phyloP scores from a whole-genome alignment of 2,888 invertebrate genomes.

The Troglohyphantes excavatus region DNA sequence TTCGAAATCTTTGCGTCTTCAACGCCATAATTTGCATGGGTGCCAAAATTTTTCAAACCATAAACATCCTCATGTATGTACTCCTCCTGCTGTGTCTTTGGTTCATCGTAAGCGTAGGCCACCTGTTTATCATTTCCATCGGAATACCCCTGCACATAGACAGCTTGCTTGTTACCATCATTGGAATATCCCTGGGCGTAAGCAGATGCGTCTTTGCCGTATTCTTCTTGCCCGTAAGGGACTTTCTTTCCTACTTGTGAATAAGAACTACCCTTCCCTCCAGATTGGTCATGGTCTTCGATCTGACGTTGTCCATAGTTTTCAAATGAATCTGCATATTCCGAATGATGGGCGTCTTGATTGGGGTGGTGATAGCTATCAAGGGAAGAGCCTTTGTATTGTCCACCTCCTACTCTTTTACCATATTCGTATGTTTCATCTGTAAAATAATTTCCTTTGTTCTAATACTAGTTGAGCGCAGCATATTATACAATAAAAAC shows the following conservation, averaged over 20 bases:
- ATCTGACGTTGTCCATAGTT: conserved; percentile 27
- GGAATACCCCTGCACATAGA: background rate
- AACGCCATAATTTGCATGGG: conserved; percentile 2
- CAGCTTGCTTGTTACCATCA: background rate
- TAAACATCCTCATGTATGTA: background rate
- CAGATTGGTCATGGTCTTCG: background rate
- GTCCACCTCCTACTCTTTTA: conserved; percentile 13
- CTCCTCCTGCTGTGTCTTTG: conserved; percentile 20
- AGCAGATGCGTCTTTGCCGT: background rate
- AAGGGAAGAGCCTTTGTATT: conserved; percentile 6
- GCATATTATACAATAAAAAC: too few relatives aligned
- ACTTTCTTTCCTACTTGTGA: background rate
- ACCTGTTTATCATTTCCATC: background rate
- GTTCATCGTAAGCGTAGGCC: background rate
- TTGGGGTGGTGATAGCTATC: background rate
- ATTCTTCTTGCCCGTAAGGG: conserved; percentile 27
- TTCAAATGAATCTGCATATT: conserved; percentile 1
- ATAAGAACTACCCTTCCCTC: background rate
- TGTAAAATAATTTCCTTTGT: conserved; percentile 6
- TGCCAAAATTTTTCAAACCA: background rate
- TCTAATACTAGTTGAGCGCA: too few relatives aligned
- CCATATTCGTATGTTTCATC: conserved; percentile 39
- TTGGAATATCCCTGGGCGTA: background rate
- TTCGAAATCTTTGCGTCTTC: background rate
- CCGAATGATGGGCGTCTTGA: background rate